Percentiles rank a stretch among this genome's conserved stretches.
Evolutionary conservation across 2,113 vertebrate species (phyloP).

Genomic region (Ptychochromis oligacanthus): DNA sequence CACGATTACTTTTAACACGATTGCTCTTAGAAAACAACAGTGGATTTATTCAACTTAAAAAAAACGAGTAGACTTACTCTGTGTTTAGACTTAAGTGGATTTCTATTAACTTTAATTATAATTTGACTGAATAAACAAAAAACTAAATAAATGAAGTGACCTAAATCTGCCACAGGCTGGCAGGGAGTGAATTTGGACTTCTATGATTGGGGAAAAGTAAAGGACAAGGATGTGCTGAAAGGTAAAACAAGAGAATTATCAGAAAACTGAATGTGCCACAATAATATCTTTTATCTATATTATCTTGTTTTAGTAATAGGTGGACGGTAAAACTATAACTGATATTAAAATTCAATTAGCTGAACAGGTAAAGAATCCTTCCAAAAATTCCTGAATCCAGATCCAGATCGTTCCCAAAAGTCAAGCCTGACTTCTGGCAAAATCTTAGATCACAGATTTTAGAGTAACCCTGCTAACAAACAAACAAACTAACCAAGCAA

Average conservation of each 20-base stretch:
- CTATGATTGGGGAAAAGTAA: neutral
- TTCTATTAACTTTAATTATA: neutral
- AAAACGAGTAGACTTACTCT: neutral
- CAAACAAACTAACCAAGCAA: no score
- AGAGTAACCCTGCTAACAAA: neutral
- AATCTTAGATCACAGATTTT: neutral
- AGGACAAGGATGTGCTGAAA: neutral
- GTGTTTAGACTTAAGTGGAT: neutral
- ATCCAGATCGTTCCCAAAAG: neutral
- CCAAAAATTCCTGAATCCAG: neutral
- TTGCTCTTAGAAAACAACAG: neutral
- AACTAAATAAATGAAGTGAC: neutral
- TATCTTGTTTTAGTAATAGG: neutral
- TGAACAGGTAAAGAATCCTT: neutral
- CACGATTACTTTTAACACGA: neutral
- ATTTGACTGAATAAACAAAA: neutral
- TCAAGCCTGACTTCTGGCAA: neutral
- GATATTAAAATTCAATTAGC: neutral
- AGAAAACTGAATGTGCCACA: neutral
- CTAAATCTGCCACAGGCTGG: neutral
- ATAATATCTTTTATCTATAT: neutral
- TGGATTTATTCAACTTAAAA: neutral
- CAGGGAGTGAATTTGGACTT: neutral
- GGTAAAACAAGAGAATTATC: neutral
- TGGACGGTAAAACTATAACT: neutral